Percentiles rank a stretch among this genome's conserved stretches.
Conservation (phyloP, 2,113 vertebrate genomes). For the Prunella himalayana region DNA sequence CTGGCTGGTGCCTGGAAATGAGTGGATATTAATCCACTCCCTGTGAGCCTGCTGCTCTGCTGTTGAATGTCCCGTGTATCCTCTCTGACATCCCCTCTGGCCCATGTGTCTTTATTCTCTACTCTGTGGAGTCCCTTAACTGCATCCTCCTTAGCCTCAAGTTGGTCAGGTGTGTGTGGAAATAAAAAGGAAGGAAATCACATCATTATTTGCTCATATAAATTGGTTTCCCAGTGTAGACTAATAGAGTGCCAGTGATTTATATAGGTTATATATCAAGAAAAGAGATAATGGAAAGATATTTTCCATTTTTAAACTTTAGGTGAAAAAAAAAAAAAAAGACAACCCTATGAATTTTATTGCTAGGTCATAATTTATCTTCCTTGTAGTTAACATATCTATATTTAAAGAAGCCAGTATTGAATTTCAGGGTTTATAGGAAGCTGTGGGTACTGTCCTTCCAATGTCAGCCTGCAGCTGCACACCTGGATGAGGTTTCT, state of each 20-base stretch:
- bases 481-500: neutral
- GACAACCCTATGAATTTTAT: neutral
- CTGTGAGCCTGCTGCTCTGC: neutral
- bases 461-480: neutral
- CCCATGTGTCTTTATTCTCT: neutral
- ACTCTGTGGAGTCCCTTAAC: neutral
- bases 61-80: neutral
- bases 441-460: neutral
- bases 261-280: neutral
- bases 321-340: neutral
- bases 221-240: neutral
- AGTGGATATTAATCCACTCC: neutral
- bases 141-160: neutral
- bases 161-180: neutral
- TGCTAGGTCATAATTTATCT: neutral
- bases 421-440: neutral
- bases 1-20: neutral
- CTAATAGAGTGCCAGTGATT: neutral
- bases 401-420: neutral
- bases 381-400: neutral
- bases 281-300: neutral
- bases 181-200: neutral
- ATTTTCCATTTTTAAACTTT: neutral
- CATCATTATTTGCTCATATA: neutral
- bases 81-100: neutral